Base-by-base conservation (phyloP, 37 sponge, comb jelly and placozoan genomes). In the Geodia barretti region DNA sequence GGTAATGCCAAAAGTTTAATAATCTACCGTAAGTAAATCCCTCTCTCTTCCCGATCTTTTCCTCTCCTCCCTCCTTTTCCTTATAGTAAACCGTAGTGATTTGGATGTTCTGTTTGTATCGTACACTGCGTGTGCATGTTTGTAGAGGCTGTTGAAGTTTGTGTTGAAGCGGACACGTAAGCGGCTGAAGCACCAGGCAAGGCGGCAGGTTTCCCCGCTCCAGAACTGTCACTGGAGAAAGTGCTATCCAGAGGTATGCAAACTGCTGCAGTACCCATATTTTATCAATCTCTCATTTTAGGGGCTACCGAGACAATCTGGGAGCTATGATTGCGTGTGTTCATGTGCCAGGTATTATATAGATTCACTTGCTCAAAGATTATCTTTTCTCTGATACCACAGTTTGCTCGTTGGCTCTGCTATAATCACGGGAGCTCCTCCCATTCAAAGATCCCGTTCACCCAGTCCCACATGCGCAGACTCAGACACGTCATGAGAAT, bases 361-460 rank as follows among this genome's bases (percentile, higher is more conserved):
- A 3, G 9, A 8, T 1, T 1, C 33, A 4, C 20, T 31, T 29
- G 1, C 2, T 1, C 34, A 33, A 1, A 32, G 34, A 31, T 68
- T 68, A 20, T 68, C 32, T 29, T 25, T 62, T 78, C 39, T 23
- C 38, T 64, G 67, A n/a, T n/a, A n/a, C n/a, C n/a, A n/a, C 34
- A 78, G 82, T 81, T 59, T 81, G 82, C 82, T 24, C 42, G 73
- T 24, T 81, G 82, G 82, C 80, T 79, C 1, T 79, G 69, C 66
- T 25, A n/a, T 38, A 7, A 26, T 26, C 34, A 14, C 19, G n/a
- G 25, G 2, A 2, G 19, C n/a, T n/a, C n/a, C 1, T 37, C n/a
- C 4, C 36, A 19, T 59, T 72, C 63, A 14, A 41, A 32, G 30
- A 59, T 81, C 11, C 78, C 78, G 19, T 77, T 77, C 66, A 28